Evolutionary conservation across 2,113 vertebrate genomes (phyloP).

Genomic region (Copsychus sechellarum): DNA sequence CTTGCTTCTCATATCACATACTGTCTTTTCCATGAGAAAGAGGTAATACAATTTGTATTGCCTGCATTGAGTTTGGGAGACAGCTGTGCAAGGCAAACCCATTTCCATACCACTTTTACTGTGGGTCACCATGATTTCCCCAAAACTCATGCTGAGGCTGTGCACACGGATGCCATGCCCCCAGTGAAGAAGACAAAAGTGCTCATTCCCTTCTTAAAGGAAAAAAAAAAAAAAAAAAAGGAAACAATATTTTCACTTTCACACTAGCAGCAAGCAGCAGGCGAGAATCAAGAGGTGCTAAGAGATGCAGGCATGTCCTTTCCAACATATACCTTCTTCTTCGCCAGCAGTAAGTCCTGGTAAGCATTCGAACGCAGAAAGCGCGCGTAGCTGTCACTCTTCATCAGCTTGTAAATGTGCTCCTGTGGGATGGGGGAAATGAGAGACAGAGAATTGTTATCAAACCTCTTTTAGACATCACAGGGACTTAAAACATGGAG

Average conservation of each 20-base stretch:
- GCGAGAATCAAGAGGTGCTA: slow-evolving; percentile 69
- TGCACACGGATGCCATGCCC: neutral
- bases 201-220: slow-evolving; percentile 38
- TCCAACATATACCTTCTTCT: slow-evolving; percentile 90
- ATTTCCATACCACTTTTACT: neutral
- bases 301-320: slow-evolving; percentile 73
- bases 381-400: slow-evolving; percentile 97
- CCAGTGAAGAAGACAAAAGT: neutral
- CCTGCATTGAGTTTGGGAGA: neutral
- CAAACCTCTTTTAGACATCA: slow-evolving; percentile 32
- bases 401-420: slow-evolving; percentile 98
- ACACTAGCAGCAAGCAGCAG: slow-evolving; percentile 80
- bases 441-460: slow-evolving; percentile 46
- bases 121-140: neutral
- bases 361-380: slow-evolving; percentile 94
- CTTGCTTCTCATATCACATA: neutral
- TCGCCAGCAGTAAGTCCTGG: slow-evolving; percentile 91
- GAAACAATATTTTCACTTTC: slow-evolving; percentile 65
- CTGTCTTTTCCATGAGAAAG: neutral
- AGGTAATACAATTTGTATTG: neutral
- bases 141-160: neutral
- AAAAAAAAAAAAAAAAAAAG: neutral
- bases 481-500: neutral
- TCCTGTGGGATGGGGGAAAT: slow-evolving; percentile 77
- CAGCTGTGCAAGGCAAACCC: neutral